Evolutionary conservation across 2,888 invertebrate species (phyloP).

Genomic region (Troides oblongomaculatus): DNA sequence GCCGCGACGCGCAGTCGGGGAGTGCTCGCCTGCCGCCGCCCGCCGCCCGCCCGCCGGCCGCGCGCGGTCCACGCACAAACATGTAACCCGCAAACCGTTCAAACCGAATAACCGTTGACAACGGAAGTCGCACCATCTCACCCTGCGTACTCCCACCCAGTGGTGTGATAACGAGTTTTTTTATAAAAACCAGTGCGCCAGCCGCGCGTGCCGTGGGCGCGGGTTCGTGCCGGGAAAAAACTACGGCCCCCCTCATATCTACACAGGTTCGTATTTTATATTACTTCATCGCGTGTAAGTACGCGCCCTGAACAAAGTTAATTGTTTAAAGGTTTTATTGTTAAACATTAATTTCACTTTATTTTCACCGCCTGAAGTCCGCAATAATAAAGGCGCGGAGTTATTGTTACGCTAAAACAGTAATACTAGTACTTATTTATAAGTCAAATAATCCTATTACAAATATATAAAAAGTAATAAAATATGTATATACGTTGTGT

Average conservation of each 20-base stretch:
- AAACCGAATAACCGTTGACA: too few species aligned
- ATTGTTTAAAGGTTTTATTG: constrained; percentile 27
- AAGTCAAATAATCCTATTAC: too few species aligned
- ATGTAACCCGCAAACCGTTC: constrained; percentile 59
- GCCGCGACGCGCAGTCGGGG: constrained; percentile 45
- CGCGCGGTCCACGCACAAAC: constrained; percentile 44
- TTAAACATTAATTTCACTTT: constrained; percentile 8
- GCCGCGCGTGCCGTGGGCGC: constrained; percentile 34
- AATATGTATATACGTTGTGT: too few species aligned
- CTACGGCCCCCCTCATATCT: constrained; percentile 36
- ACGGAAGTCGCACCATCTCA: too few species aligned
- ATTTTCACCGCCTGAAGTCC: constrained; percentile 3
- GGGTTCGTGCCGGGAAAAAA: constrained; percentile 35
- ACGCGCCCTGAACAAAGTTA: constrained; percentile 20
- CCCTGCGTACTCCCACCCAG: too few species aligned
- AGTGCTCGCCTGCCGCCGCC: constrained; percentile 56
- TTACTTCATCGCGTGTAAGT: constrained; percentile 65
- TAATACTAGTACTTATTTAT: too few species aligned
- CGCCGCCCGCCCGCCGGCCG: constrained; percentile 53
- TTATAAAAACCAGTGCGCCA: constrained; percentile 50
- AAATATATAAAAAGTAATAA: too few species aligned
- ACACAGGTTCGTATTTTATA: constrained; percentile 66
- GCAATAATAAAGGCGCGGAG: constrained; percentile 3
- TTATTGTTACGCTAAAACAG: too few species aligned
- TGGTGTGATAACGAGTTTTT: constrained; percentile 41